Conservation (phyloP, 1,140 invertebrate species). For the Pseudomyrmex pallidus region DNA sequence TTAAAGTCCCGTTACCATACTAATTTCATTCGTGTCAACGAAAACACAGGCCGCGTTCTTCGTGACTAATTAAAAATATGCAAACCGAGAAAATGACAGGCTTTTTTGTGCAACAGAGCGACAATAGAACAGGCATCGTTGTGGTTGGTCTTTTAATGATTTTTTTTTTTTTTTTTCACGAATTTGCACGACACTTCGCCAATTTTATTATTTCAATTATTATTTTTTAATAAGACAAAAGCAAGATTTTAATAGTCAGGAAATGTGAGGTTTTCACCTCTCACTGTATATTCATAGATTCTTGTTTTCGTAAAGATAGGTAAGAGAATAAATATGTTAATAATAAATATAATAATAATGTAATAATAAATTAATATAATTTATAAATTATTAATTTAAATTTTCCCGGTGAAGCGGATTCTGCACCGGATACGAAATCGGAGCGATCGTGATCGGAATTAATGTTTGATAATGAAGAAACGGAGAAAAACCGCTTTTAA, state of each 20-base stretch:
- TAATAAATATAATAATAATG: too few species aligned
- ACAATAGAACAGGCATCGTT: not conserved
- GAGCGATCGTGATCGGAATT: not conserved
- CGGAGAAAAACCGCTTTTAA: not conserved
- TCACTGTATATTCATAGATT: too few species aligned
- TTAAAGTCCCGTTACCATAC: slow-evolving; percentile 43
- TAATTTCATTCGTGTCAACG: slow-evolving; percentile 23
- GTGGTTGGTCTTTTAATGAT: too few species aligned
- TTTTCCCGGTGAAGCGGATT: not conserved
- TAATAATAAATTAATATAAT: too few species aligned
- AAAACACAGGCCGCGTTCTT: slow-evolving; percentile 16
- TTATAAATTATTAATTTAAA: not conserved
- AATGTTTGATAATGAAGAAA: slow-evolving; percentile 6
- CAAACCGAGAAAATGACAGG: slow-evolving; percentile 12
- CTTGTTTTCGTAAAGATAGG: too few species aligned
- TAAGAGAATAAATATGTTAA: too few species aligned
- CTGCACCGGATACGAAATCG: not conserved
- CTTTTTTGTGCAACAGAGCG: slow-evolving; percentile 2
- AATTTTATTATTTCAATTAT: too few species aligned
- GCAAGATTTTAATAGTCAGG: too few species aligned
- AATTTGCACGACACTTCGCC: too few species aligned
- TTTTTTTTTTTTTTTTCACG: too few species aligned
- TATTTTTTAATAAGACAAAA: too few species aligned
- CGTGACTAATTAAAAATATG: slow-evolving; percentile 47
- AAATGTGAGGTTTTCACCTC: too few species aligned